Percentiles rank a stretch among this genome's conserved stretches.
Evolutionary conservation across 2,888 invertebrate species (phyloP).

Genomic region (Sesamia inferens): DNA sequence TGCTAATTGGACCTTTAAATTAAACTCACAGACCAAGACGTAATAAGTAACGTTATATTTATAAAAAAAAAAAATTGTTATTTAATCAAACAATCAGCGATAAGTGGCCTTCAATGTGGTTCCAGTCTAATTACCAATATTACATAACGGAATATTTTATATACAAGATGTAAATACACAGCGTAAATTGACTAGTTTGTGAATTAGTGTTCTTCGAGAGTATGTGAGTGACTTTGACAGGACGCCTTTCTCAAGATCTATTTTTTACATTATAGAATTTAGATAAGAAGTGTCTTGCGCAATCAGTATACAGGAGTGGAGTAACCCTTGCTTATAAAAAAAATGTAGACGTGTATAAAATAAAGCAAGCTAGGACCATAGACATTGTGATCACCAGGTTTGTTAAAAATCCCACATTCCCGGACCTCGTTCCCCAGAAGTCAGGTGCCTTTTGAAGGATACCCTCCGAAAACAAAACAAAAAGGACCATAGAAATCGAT

Average conservation of each 20-base stretch:
- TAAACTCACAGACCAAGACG: conserved; percentile 6
- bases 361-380: background rate
- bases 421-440: too few relatives aligned
- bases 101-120: conserved; percentile 36
- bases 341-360: background rate
- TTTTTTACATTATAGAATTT: background rate
- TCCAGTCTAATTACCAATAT: conserved; percentile 53
- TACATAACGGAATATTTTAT: conserved; percentile 27
- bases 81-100: conserved; percentile 40
- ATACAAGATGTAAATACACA: conserved; percentile 25
- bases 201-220: background rate
- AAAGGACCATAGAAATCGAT: background rate
- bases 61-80: conserved; percentile 21
- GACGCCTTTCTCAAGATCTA: too few relatives aligned
- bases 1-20: background rate
- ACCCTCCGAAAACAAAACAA: too few relatives aligned
- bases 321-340: background rate
- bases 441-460: too few relatives aligned
- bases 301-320: too few relatives aligned
- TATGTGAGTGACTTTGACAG: background rate
- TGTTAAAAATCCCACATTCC: too few relatives aligned
- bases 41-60: conserved; percentile 10
- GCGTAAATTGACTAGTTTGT: conserved; percentile 9
- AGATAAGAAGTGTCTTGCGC: too few relatives aligned
- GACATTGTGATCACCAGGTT: too few relatives aligned